Evolutionary conservation across 2,113 vertebrate species (phyloP), one percentile per base, ranked within the genome.

Genomic region (Xyrauchen texanus): DNA sequence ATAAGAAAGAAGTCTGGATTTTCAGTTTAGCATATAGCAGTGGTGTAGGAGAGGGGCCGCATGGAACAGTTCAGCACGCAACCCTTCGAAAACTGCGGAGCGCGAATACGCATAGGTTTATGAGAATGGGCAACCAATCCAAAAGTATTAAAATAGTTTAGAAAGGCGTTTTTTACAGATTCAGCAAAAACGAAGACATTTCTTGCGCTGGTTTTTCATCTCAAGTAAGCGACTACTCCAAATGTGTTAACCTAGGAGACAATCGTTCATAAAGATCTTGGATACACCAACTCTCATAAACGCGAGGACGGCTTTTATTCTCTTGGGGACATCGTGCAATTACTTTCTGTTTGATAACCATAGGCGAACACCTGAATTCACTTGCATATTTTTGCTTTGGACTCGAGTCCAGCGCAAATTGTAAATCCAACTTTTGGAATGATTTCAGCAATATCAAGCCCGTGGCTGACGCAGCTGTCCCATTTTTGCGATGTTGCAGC

Each of bases 401-500:
- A 68, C 81, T 79, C 46, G 84, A 81, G 78, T 78, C 79, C 78
- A 81, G 68, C 89, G 78, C 84, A 77, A 68, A 84, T 85, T 86
- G 88, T 90, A 90, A 89, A 88, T 72, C 84, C 84, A 89, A 86
- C 86, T 91, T 95, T 93, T 94, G 95, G 93, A 92, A 98, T 98
- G 97, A 97, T 98, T 94, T 98, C 97, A 93, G 96, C 97, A 89
- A 96, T 97, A 88, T 98, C 97, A 93, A 98, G 97, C 86, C 97
- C 97, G 91, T 98, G 97, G 97, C 95, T 98, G 91, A 98, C 97
- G 90, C 97, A 98, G 95, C 97, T 98, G 90, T 98, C 97, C 90
- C 96, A 97, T 93, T 98, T 98, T 92, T 98, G 97, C 96, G 96
- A 98, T 95, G 97, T 98, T 95, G 96, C 97, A 96, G 97, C 97